Base-by-base conservation (phyloP, 2,113 vertebrate species). In the Motacilla tschutschensis region DNA sequence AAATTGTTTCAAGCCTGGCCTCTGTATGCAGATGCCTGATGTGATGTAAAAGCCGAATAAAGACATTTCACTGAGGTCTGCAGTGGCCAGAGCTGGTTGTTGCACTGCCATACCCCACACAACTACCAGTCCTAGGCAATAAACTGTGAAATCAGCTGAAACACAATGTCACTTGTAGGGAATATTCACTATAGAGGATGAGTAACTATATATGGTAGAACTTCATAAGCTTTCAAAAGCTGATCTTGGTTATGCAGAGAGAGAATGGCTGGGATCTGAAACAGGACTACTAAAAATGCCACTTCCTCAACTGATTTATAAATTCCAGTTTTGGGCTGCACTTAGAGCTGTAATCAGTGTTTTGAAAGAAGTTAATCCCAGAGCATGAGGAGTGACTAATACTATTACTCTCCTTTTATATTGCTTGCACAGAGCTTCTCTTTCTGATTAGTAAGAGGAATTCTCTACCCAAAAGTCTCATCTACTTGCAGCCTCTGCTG, bases 301-400 rank as follows among this genome's bases (percentile, higher is more conserved):
- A 22, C 59, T 54, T 87, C 87, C 35, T 75, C 2, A 2, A 73
- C 64, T 89, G 69, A 82, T 92, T 91, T 92, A 47, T 82, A 71
- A 82, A 79, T 88, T 82, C 36, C 33, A 79, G 41, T 38, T 84
- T 92, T 14, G 85, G 62, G 46, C 46, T 89, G 76, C 78, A 79
- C 50, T 94, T 88, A 66, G 55, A 92, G 33, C 71, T 82, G 71
- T 73, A 88, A 84, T 88, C 84, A 82, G 67, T 77, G 64, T 86
- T 86, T 79, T 84, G 83, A 91, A 94, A 82, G 41, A 78, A 87
- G 25, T 91, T 89, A 91, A 90, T 93, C 83, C 90, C 75, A 86
- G 77, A 83, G 74, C 55, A 55, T 26, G 40, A 89, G 80, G 46
- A 80, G 31, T 89, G 91, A 92, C 82, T 88, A 92, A 85, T 88